phyloP scores from a whole-genome alignment of 2,113 vertebrate species.

The Camelus bactrianus region DNA sequence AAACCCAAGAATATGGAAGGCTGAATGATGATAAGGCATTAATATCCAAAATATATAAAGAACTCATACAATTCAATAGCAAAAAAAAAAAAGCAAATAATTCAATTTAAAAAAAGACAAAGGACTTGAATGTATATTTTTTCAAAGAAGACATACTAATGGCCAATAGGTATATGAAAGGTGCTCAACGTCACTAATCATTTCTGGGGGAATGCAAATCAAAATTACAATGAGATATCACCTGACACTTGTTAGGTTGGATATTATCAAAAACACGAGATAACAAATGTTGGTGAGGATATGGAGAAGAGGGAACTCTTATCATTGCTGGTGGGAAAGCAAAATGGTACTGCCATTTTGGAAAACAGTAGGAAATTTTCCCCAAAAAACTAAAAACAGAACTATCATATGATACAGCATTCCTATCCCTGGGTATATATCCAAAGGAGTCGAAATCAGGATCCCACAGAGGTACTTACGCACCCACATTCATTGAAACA shows the following conservation, averaged over 20 bases:
- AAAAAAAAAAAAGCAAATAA: neutral
- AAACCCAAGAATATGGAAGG: neutral
- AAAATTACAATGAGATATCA: slow-evolving; percentile 11
- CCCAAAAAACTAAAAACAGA: slow-evolving; percentile 18
- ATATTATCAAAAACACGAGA: neutral
- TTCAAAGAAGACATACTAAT: neutral
- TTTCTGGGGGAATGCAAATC: neutral
- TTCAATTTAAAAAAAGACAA: neutral
- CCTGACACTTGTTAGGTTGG: neutral
- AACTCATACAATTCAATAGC: neutral
- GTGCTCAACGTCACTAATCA: neutral
- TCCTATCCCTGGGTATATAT: neutral
- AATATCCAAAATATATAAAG: neutral
- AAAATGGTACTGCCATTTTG: neutral
- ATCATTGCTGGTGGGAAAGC: neutral
- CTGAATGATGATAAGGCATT: neutral
- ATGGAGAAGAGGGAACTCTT: neutral
- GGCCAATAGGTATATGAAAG: neutral
- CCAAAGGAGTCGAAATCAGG: slow-evolving; percentile 8
- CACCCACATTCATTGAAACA: neutral
- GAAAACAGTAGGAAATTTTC: neutral
- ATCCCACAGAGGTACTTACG: neutral
- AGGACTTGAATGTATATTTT: neutral
- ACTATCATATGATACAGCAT: neutral
- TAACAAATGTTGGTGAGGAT: neutral